phyloP scores from a whole-genome alignment of 1,140 invertebrate species.

The Ladona fulva region DNA sequence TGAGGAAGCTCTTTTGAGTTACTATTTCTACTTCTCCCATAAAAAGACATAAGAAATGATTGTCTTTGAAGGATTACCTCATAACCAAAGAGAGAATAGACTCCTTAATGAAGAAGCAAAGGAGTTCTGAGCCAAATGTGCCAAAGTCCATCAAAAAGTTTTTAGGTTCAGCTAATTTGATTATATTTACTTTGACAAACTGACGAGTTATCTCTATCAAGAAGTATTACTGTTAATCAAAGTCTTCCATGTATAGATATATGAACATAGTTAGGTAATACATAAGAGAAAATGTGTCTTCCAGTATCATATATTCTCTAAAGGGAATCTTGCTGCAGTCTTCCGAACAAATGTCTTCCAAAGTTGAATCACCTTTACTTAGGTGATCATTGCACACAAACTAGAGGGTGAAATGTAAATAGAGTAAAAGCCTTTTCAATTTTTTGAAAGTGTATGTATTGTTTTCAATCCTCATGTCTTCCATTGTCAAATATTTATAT shows the following conservation, averaged over 20 bases:
- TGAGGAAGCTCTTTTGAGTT: too few species aligned
- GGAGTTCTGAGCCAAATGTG: neutral
- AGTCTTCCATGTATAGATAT: neutral
- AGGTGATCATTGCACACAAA: neutral
- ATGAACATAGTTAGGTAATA: neutral
- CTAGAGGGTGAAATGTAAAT: neutral
- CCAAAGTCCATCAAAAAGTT: neutral
- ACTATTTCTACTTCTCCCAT: too few species aligned
- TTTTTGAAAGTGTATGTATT: neutral
- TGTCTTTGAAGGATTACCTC: too few species aligned
- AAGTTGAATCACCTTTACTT: neutral
- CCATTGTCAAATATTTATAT: neutral
- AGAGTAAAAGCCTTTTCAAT: neutral
- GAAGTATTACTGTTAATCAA: neutral
- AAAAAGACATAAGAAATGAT: too few species aligned
- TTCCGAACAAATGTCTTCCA: neutral
- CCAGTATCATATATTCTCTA: neutral
- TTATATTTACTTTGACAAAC: neutral
- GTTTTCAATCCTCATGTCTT: neutral
- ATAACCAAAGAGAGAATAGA: too few species aligned
- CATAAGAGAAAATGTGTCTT: neutral
- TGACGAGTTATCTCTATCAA: neutral
- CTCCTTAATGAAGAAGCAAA: neutral
- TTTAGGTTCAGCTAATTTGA: neutral
- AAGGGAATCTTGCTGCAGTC: neutral